Base-by-base conservation (phyloP, 92 coral and sea anemone species). In the Parazoanthus swiftii region DNA sequence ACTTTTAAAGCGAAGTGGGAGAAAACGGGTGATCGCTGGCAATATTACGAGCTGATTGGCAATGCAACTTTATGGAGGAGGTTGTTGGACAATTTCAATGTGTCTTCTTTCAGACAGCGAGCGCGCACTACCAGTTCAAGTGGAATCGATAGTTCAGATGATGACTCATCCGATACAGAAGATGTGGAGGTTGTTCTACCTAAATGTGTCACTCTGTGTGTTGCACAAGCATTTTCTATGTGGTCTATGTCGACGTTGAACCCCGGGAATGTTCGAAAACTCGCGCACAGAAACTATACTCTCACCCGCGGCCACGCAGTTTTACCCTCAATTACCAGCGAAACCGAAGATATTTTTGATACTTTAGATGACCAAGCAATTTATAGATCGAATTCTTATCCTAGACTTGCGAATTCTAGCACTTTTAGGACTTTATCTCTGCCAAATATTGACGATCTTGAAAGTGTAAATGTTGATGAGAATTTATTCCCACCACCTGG, bases 221-320 rank as follows among this genome's bases (percentile, higher is more conserved):
- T 89, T 6, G 97, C 95, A 37, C 94, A 94, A 81, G 96, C 97
- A 11, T 92, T 97, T 86, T 93, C 98, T 13, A 95, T 89, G 91
- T 91, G 93, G 85, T 92, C 98, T 4, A 95, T 97, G 98, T 93
- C 96, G 8, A 93, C 96, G 93, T 79, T 97, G 23, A 95, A 97
- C 72, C 99, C 99, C 18, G 93, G 99, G 85, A 95, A 88, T 89
- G 99, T 97, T 43, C 88, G 98, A 11, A 90, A 92, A 82, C 89
- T 95, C 2, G 93, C 95, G 8, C 90, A 86, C 25, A 77, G 85
- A 39, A 88, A 86, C 82, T 66, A 82, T 6, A 72, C 21, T 20
- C 26, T 63, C 0, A 21, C n/a, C 76, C 90, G 90, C 38, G 88
- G 88, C 42, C 88, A 89, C 56, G 85, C 92, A 6, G 88, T 89